Evolutionary conservation across 2,888 invertebrate genomes (phyloP), one percentile per base, ranked within the genome.

Genomic region (Microplitis deprimator): DNA sequence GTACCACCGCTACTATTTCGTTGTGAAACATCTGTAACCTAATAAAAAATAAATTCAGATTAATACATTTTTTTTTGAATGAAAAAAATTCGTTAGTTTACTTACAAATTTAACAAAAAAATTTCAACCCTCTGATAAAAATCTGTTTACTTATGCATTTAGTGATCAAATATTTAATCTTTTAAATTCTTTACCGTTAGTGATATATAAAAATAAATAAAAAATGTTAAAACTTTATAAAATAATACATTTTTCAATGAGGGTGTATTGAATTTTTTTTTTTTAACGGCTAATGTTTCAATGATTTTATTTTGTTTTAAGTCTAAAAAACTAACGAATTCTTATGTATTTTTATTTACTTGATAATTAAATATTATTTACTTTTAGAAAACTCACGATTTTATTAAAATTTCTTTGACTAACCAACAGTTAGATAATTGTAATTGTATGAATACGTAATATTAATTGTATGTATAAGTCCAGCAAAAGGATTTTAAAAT

Each of bases 11-110:
- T 90, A 82, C 90, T 91, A 83, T 91, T 90, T 73, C 90, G 86
- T 79, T 90, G 90, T 79, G 91, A 90, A 59, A 90, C 88, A 80
- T 91, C 91, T 65, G 91, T 91, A 78, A 91, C 91, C 91, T 91
- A 82, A n/a, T 77, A 74, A 61, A 64, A 91, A 82, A n/a, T 77
- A 73, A 61, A 64, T 76, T 61, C 78, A 70, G 2, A 29, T 29
- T 29, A 29, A 29, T 29, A 20, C 1, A 20, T 20, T 4, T 29
- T 29, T 29, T 29, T 29, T 29, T 29, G 4, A 29, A 29, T 29
- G 1, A 29, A 29, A 2, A 1, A 29, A 29, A 29, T 17, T 7
- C 38, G 7, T 39, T 39, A 68, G 40, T 62, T 59, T 60, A 69
- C n/a, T 72, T 71, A 10, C 13, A 8, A 13, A 13, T 8, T 50